Evolutionary conservation across 1,140 invertebrate species (phyloP), one percentile per base, ranked within the genome.

Genomic region (Bicyclus anynana): DNA sequence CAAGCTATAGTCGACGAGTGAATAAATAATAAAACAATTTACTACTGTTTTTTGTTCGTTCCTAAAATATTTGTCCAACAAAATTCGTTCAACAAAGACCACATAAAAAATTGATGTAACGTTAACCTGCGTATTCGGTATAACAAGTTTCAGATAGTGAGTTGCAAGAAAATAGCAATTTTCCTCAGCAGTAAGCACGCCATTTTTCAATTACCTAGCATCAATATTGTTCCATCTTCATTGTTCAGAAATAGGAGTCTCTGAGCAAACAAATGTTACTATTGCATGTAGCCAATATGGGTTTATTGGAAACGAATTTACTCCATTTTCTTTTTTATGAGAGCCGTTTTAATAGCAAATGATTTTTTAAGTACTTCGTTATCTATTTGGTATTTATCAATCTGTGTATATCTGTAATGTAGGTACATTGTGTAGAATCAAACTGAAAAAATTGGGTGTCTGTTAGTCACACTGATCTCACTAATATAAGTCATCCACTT

Each of bases 191-290:
- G 81, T 81, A 78, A 62, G 44, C 78, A 82, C 81, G 79, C 76
- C 55, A 82, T 80, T 75, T 84, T 84, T 84, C 74, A 77, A 84
- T 85, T 83, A 83, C 78, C 73, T 59, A 80, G 80, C 80, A 85
- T 83, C 78, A 44, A 44, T 44, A 44, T 81, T 81, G 72, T 83
- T 77, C 40, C 40, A 44, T 81, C 72, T 73, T 83, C 40, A 53
- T 53, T 42, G 40, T 44, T 44, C 40, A 9, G 40, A 44, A 44
- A 44, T 44, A 12, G 16, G 40, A 44, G 40, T 44, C 16, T 44
- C 40, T 20, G 40, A 20, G 40, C 40, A 44, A 44, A 44, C 40
- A 44, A 44, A 44, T 44, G 40, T 44, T 44, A 44, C 12, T 44
- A 44, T 44, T 44, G 40, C 40, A 44, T 44, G 40, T 44, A 44